These are phyloP conservation scores for Ormyrus labotus DNA, from an alignment of 2,888 invertebrate species.

Conservation along the genomic window DNA sequence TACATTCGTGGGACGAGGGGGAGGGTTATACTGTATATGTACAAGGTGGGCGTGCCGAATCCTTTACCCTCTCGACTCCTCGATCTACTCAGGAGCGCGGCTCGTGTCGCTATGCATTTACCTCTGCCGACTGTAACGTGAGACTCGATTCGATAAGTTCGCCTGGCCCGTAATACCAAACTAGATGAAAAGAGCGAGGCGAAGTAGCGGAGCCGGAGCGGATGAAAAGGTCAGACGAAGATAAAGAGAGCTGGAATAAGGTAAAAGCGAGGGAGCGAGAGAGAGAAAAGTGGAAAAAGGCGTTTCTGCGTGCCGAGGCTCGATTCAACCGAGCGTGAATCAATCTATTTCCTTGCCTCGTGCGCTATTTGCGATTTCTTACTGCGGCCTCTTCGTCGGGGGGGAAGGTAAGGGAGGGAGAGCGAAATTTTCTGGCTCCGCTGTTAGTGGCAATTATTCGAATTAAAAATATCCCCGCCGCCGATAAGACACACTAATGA, in stretches of 20 bases:
- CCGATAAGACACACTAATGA: slow-evolving; percentile 30
- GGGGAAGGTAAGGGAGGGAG: not conserved
- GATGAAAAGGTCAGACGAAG: slow-evolving; percentile 51
- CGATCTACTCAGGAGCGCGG: slow-evolving; percentile 56
- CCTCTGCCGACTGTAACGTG: slow-evolving; percentile 45
- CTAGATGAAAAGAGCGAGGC: slow-evolving; percentile 48
- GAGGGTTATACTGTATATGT: not conserved
- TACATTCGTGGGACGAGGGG: not conserved
- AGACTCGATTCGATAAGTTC: slow-evolving; percentile 61
- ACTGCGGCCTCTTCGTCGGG: not conserved
- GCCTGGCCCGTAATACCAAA: slow-evolving; percentile 58
- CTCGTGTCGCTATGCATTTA: slow-evolving; percentile 57
- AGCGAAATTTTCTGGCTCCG: not conserved
- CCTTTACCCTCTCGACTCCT: not conserved
- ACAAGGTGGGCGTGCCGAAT: not conserved
- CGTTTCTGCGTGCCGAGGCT: slow-evolving; percentile 34
- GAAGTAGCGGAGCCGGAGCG: not conserved
- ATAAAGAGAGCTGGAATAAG: slow-evolving; percentile 20
- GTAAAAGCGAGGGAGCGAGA: not conserved
- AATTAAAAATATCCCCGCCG: slow-evolving; percentile 36
- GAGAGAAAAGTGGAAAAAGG: not conserved
- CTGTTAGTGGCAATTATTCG: slow-evolving; percentile 21
- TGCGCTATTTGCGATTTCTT: slow-evolving; percentile 27
- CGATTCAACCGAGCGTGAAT: slow-evolving; percentile 63
- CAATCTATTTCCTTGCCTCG: slow-evolving; percentile 63